Evolutionary conservation across 2,797 vertebrate genomes (phyloP).

Genomic region (Lateolabrax maculatus): DNA sequence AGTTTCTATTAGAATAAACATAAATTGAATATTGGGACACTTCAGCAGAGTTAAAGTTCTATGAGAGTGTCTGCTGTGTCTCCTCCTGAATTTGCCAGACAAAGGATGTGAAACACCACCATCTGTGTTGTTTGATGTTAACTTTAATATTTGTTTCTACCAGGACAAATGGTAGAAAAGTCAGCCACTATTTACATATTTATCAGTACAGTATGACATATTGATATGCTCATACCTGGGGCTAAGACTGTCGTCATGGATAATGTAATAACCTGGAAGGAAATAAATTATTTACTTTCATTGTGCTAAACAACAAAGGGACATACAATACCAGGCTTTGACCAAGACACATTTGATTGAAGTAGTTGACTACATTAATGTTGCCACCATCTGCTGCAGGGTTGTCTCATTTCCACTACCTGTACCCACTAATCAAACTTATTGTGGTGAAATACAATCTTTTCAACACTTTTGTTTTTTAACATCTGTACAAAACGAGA

Average conservation of each 20-base stretch:
- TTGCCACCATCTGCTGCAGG: not conserved
- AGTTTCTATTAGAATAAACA: not conserved
- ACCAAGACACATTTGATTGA: not conserved
- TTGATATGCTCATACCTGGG: not conserved
- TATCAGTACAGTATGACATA: not conserved
- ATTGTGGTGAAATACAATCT: not conserved
- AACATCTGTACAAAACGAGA: conserved; percentile 3
- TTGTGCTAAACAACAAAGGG: conserved; percentile 3
- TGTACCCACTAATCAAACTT: not conserved
- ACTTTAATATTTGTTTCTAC: not conserved
- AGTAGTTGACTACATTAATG: not conserved
- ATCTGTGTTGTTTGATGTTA: conserved; percentile 5
- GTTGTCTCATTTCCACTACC: not conserved
- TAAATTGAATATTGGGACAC: not conserved
- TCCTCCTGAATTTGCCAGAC: not conserved
- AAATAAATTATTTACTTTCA: not conserved
- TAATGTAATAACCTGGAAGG: not conserved
- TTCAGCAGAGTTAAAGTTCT: not conserved
- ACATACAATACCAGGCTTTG: not conserved
- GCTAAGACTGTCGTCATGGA: not conserved
- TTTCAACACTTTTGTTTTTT: not conserved
- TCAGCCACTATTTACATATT: conserved; percentile 10
- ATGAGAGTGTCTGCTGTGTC: not conserved
- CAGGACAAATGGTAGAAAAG: not conserved
- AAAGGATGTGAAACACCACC: not conserved